Evolutionary conservation across 1,140 invertebrate genomes (phyloP), one percentile per base, ranked within the genome.

Genomic region (Drosophila lini): DNA sequence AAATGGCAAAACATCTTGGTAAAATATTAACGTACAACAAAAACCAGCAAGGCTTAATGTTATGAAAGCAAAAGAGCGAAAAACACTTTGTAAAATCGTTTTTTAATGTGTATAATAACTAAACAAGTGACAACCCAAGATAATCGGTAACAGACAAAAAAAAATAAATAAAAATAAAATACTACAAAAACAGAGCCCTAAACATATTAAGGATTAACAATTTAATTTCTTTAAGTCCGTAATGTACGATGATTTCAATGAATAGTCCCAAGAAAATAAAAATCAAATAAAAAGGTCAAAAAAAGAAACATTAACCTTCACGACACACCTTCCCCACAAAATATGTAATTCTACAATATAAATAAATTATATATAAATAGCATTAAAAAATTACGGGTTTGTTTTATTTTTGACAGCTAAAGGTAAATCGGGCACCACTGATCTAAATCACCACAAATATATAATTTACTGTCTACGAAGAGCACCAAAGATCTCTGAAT

Each of bases 351-450:
- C 84, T 89, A 89, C 73, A 75, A 89, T 90, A 89, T 89, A 89
- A 89, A 89, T 90, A 90, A 89, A 89, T 90, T 90, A 90, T 89
- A 89, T 84, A 89, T 89, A 89, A 81, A 90, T 89, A 89, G 84
- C 89, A 89, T 89, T 89, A 84, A 89, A 89, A 73, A 68, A 58
- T 63, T 19, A 38, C 1, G 0, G 3, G 1, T 58, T 32, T 44
- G 19, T 19, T 44, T 53, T 36, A 31, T 50, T 64, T 64, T 64
- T 0, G n/a, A 28, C 19, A 52, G 7, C 28, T 16, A 11, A 7
- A 28, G 25, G 25, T 28, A 28, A 25, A 25, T 25, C 25, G 25
- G 25, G 25, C 3, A 5, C 5, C 3, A 25, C 19, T 19, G 19
- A 19, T 19, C 19, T 1, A 19, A 19, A 19, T 19, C 19, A 19